A percentile compares a stretch with the other conserved stretches of the same genome.
Conservation (phyloP, 2,113 vertebrate genomes). For the Polypterus senegalus region DNA sequence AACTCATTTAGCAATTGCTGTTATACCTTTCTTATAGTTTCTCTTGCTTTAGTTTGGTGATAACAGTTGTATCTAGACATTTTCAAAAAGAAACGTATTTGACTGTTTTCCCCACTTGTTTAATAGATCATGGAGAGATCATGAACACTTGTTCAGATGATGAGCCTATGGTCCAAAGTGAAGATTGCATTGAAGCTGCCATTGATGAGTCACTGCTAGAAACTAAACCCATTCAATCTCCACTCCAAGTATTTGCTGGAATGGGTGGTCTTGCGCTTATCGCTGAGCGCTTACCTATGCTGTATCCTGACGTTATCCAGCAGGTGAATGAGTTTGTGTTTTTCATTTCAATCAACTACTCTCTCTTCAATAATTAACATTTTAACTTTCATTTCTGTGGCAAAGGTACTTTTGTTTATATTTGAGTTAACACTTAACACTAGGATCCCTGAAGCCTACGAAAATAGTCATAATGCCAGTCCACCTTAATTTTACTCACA, state of each 20-base stretch:
- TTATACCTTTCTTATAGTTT: slow-evolving; percentile 1
- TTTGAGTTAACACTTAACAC: no score
- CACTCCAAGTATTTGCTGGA: slow-evolving; percentile 93
- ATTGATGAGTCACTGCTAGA: slow-evolving; percentile 87
- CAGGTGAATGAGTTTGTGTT: slow-evolving; percentile 60
- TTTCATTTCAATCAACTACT: no score
- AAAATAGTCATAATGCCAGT: no score
- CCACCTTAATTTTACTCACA: no score
- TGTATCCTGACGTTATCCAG: slow-evolving; percentile 95
- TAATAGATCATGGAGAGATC: slow-evolving; percentile 77
- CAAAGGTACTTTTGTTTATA: no score
- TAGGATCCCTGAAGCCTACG: no score
- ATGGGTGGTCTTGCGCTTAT: slow-evolving; percentile 96
- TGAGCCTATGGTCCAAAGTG: slow-evolving; percentile 70
- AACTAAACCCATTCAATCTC: slow-evolving; percentile 88
- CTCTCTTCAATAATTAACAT: no score
- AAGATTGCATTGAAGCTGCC: slow-evolving; percentile 75
- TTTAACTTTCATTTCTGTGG: no score
- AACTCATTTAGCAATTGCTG: not conserved
- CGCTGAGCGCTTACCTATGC: slow-evolving; percentile 90
- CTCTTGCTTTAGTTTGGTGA: not conserved
- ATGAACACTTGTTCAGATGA: slow-evolving; percentile 80
- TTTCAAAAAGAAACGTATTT: no score
- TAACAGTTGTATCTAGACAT: not conserved
- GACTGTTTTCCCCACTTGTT: slow-evolving; percentile 10